Conservation (phyloP, 2,797 vertebrate species). For the Sylvilagus floridanus region DNA sequence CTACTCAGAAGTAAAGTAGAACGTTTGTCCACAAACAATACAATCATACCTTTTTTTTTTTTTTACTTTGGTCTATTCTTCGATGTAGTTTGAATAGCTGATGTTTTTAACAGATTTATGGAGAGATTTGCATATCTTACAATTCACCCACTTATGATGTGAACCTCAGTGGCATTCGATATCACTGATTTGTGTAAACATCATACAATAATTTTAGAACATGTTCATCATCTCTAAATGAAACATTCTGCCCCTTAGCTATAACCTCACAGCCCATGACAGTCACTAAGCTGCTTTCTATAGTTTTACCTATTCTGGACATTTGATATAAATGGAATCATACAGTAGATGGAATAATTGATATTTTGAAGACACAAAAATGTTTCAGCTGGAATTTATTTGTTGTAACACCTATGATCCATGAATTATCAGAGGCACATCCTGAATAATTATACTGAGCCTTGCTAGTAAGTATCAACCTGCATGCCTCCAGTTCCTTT, state of each 20-base stretch:
- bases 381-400: background rate
- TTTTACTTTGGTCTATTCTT: background rate
- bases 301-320: background rate
- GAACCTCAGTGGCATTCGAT: background rate
- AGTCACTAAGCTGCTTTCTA: background rate
- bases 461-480: background rate
- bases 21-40: background rate
- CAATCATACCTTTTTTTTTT: background rate
- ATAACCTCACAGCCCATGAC: background rate
- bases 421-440: background rate
- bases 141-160: background rate
- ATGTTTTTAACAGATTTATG: background rate
- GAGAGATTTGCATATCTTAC: background rate
- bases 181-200: background rate
- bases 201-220: background rate
- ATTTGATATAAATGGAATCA: background rate
- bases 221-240: background rate
- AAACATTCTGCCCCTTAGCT: background rate
- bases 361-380: slow-evolving; percentile 35
- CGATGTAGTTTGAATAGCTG: background rate
- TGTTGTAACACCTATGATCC: background rate
- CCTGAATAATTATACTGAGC: background rate
- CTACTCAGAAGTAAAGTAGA: background rate
- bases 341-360: background rate
- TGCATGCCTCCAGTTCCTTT: background rate